Percentiles rank a stretch among this genome's conserved stretches.
Evolutionary conservation across 2,113 vertebrate genomes (phyloP).

Genomic region (Dromaius novaehollandiae): DNA sequence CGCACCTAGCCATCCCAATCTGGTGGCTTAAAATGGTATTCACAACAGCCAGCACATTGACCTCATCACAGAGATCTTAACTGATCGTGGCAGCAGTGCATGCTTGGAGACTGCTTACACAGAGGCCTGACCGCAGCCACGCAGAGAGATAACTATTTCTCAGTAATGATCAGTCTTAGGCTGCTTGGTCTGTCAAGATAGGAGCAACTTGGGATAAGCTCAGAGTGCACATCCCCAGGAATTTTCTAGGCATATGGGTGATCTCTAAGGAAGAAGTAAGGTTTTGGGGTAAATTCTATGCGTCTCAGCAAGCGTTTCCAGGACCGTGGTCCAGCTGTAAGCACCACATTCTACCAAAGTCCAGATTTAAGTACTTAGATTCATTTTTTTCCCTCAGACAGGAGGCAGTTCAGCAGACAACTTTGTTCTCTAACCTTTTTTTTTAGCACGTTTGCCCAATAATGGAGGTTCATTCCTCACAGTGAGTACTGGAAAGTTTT

Average conservation of each 20-base stretch:
- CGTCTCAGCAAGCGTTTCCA: neutral
- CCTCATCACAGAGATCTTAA: neutral
- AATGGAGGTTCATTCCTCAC: neutral
- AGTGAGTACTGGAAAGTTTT: neutral
- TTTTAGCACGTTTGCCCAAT: neutral
- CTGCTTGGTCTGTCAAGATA: neutral
- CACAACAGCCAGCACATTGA: neutral
- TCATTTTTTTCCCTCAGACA: neutral
- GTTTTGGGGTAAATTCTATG: neutral
- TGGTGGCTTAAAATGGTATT: neutral
- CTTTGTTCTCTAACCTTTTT: neutral
- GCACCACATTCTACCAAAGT: neutral
- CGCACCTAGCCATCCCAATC: neutral
- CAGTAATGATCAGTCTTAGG: neutral
- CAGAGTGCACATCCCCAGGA: neutral
- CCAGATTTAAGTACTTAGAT: neutral
- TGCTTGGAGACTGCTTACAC: neutral
- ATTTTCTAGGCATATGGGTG: neutral
- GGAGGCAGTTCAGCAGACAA: neutral
- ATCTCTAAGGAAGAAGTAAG: neutral
- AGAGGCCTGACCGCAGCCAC: neutral
- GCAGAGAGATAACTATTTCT: conserved; percentile 1
- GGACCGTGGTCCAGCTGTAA: neutral
- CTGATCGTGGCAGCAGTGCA: neutral
- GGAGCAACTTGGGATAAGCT: neutral